Evolutionary conservation across 1,140 invertebrate species (phyloP), one percentile per base, ranked within the genome.

Genomic region (Philopotamus ludificatus): DNA sequence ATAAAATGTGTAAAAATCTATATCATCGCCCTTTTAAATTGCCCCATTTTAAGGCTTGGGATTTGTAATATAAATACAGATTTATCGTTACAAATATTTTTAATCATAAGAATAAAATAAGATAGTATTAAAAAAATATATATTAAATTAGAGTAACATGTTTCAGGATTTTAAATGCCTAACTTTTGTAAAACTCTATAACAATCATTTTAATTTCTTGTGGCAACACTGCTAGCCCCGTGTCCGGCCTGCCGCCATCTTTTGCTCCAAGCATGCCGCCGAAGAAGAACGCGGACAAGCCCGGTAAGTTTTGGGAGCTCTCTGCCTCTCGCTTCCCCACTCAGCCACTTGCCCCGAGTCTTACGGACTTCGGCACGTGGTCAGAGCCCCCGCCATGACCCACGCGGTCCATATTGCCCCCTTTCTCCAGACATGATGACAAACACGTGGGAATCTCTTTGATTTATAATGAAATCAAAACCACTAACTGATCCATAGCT

Each of bases 391-490:
- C n/a, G 18, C 2, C 1, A 49, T 9, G 2, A 21, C 12, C 49
- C 49, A 51, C 22, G 49, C 49, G 49, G 49, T 51, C 1, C 21
- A 2, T n/a, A n/a, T 9, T 50, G 21, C 9, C 49, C 23, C 49
- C 22, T 51, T 22, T 51, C 49, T 26, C 9, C 49, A 49, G 41
- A 49, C 23, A 53, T 63, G 61, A 63, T 63, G 61, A 63, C 53
- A 26, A n/a, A 53, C 8, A 42, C 25, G 76, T 80, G 77, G 76
- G 77, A 79, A 79, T 79, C 77, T 81, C 77, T 76, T 79, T 80
- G 78, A 81, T 70, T 72, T 51, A 79, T 72, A 74, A 78, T 81
- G 78, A 81, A 74, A 79, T 72, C 72, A 75, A 66, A 74, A 67
- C 15, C 28, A 34, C 12, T 4, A 7, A 7, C 28, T 34, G 28